Base-by-base conservation (phyloP, 2,113 vertebrate species). In the Dasyurus viverrinus region DNA sequence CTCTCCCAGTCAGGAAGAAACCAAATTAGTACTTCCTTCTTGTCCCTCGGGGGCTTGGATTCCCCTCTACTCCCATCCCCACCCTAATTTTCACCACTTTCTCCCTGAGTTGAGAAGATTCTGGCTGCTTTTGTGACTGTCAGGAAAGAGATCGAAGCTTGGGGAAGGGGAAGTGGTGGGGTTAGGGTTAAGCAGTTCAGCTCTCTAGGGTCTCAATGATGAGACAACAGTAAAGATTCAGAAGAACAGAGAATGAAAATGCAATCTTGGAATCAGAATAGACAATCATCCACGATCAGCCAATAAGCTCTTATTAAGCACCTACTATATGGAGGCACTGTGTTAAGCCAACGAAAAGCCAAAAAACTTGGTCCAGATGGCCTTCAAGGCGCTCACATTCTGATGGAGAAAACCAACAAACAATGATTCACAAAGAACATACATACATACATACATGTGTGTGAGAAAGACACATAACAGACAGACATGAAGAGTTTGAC, bases 161-260 rank as follows among this genome's bases (percentile, higher is more conserved):
- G 36, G 68, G n/a, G n/a, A 42, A 22, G 36, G 36, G 47, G 47
- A 6, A 3, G 48, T 4, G 48, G 48, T 0, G 7, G 48, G 5
- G n/a, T 16, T 36, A 36, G 30, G 30, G 36, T 84, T 84, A 22
- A 84, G 68, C 68, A 42, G 16, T 7, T 42, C 68, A 8, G 7
- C n/a, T 84, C 68, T 42, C 23, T 84, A n/a, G 0, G 68, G n/a
- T 84, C n/a, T 42, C n/a, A 22, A n/a, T 19, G 60, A 84, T 84
- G 8, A 84, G 84, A 94, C 48, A 92, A 91, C n/a, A 84, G 52
- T 26, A 93, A 50, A 93, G 91, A 53, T 89, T 94, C 89, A 92
- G n/a, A n/a, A 95, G 93, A 96, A 55, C 30, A 91, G 50, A 55
- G 54, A 50, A 7, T 84, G 93, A 0, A 93, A 97, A 90, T 94